Evolutionary conservation across 2,797 vertebrate species (phyloP).

Genomic region (Passerculus sandwichensis): DNA sequence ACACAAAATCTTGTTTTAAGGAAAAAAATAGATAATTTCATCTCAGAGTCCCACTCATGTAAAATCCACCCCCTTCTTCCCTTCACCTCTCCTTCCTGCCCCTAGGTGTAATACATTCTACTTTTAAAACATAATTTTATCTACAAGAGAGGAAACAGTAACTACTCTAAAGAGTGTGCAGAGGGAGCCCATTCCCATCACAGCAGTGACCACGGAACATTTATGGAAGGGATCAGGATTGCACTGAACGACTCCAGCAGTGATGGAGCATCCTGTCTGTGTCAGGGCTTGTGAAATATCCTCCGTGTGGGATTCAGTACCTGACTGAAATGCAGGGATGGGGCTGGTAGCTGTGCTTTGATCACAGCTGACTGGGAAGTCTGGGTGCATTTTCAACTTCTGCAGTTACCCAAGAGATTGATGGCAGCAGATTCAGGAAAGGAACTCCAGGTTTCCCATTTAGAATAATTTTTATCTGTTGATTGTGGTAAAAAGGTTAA

Average conservation of each 20-base stretch:
- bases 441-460: neutral
- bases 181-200: neutral
- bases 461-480: neutral
- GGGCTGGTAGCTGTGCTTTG: neutral
- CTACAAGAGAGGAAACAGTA: neutral
- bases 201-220: fast-evolving
- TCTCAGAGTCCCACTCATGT: neutral
- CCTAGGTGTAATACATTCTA: neutral
- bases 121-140: neutral
- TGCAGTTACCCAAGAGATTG: neutral
- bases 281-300: fast-evolving
- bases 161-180: neutral
- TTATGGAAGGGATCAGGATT: neutral
- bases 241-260: neutral
- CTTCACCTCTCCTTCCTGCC: neutral
- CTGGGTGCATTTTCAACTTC: neutral
- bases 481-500: neutral
- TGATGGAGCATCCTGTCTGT: neutral
- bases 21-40: neutral
- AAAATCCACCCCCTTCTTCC: neutral
- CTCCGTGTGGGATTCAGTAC: neutral
- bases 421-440: neutral
- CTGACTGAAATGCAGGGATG: too few species aligned
- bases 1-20: neutral
- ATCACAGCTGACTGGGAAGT: neutral